Evolutionary conservation across 2,113 vertebrate species (phyloP).

Genomic region (Gallinago media): DNA sequence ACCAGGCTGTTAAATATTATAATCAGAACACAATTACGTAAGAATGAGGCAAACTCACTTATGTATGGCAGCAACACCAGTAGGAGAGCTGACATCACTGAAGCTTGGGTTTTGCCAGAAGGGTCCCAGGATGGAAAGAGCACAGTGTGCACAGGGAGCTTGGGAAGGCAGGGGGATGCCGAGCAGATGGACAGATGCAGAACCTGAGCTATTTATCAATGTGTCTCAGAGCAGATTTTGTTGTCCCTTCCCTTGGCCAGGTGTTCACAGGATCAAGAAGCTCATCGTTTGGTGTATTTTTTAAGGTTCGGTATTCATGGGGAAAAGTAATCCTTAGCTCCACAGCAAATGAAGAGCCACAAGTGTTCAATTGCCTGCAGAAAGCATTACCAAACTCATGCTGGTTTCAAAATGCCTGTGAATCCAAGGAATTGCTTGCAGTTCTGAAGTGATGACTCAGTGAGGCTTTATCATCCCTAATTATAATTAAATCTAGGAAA

Average conservation of each 20-base stretch:
- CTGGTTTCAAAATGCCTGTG: neutral
- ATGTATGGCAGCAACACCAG: neutral
- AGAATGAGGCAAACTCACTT: neutral
- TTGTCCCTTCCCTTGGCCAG: neutral
- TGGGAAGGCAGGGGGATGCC: rapidly evolving
- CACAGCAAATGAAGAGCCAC: neutral
- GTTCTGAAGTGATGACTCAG: neutral
- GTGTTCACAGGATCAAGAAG: neutral
- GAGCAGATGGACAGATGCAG: rapidly evolving
- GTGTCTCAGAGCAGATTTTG: neutral
- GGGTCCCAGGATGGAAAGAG: neutral
- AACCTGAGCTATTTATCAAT: neutral
- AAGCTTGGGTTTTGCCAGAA: neutral
- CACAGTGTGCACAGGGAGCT: rapidly evolving
- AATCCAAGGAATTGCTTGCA: neutral
- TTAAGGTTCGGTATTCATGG: rapidly evolving
- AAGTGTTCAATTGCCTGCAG: neutral
- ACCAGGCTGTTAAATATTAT: neutral
- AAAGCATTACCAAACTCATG: neutral
- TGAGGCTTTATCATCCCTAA: neutral
- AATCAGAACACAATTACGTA: neutral
- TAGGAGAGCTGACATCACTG: neutral
- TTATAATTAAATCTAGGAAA: neutral
- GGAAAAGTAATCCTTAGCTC: neutral
- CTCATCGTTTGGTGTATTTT: neutral